Evolutionary conservation across 2,888 invertebrate genomes (phyloP).

Genomic region (Seira musarum): DNA sequence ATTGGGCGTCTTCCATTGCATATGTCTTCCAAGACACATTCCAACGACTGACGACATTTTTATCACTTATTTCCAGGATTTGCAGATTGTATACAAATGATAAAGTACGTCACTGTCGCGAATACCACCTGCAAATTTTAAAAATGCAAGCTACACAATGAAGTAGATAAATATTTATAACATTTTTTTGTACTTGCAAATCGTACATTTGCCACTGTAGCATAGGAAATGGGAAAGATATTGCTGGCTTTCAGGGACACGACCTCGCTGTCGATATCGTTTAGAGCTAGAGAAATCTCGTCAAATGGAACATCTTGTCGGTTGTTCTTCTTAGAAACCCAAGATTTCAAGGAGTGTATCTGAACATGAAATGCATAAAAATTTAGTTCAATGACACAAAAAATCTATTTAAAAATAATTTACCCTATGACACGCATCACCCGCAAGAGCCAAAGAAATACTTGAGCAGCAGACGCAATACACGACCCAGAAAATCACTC

Average conservation of each 20-base stretch:
- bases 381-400: neutral
- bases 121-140: neutral
- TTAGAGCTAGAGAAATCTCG: neutral
- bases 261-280: constrained; percentile 1
- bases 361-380: neutral
- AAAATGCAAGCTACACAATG: no score
- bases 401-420: neutral
- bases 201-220: neutral
- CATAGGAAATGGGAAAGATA: constrained; percentile 12
- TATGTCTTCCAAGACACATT: no score
- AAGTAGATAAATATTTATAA: no score
- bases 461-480: no score
- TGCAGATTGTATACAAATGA: neutral
- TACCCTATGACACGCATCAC: neutral
- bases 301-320: neutral
- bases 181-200: constrained; percentile 4
- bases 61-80: no score
- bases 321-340: neutral
- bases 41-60: no score
- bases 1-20: no score
- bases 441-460: neutral
- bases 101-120: neutral
- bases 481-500: no score
- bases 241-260: constrained; percentile 5
- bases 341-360: neutral